Percentiles rank a stretch among this genome's conserved stretches.
phyloP scores from a whole-genome alignment of 2,113 vertebrate species.

The Silurus glanis region DNA sequence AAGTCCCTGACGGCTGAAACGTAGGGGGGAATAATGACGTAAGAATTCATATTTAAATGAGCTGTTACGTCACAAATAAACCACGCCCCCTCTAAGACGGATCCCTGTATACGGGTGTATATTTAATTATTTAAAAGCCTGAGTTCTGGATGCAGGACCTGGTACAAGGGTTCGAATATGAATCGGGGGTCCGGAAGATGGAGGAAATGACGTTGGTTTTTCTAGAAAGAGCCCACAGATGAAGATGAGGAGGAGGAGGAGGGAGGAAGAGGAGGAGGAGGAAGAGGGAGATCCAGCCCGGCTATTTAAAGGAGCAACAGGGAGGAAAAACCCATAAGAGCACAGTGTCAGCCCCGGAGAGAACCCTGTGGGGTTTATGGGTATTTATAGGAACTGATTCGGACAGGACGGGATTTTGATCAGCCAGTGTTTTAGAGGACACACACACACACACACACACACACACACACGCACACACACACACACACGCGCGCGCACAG shows the following conservation, averaged over 20 bases:
- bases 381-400: slow-evolving; percentile 40
- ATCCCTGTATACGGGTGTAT: no score
- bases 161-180: neutral
- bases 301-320: slow-evolving; percentile 74
- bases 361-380: neutral
- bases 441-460: neutral
- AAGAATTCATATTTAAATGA: no score
- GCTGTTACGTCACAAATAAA: no score
- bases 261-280: slow-evolving; percentile 55
- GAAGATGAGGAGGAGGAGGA: slow-evolving; percentile 51
- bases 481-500: neutral
- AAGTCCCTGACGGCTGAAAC: no score
- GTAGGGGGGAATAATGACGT: no score
- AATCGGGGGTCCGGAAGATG: slow-evolving; percentile 27
- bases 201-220: slow-evolving; percentile 63
- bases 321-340: slow-evolving; percentile 48
- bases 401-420: neutral
- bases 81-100: neutral
- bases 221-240: slow-evolving; percentile 63
- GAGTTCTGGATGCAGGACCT: neutral
- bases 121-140: no score
- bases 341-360: neutral
- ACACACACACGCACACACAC: neutral
- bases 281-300: slow-evolving; percentile 22
- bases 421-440: neutral